Evolutionary conservation across 35 echinoderm and acorn worm species (phyloP).

Genomic region (Strongylocentrotus purpuratus): DNA sequence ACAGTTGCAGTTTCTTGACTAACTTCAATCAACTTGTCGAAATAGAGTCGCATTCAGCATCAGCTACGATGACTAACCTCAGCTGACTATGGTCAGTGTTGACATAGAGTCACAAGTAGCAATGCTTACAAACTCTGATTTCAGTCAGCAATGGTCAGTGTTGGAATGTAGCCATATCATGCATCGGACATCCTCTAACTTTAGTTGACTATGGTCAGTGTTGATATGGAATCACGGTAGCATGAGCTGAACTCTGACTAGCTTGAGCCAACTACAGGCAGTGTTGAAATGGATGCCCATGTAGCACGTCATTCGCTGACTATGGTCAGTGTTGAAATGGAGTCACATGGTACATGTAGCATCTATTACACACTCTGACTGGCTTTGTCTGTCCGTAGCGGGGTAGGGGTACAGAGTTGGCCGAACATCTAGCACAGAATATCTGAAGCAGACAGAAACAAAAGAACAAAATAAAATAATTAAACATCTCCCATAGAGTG

Average conservation of each 20-base stretch:
- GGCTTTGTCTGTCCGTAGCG: constrained; percentile 84
- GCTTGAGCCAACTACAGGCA: background rate
- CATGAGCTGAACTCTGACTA: background rate
- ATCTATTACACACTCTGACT: constrained; percentile 95
- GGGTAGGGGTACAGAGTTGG: constrained; percentile 94
- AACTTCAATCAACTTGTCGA: background rate
- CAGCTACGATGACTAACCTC: background rate
- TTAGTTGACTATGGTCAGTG: background rate
- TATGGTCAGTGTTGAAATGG: constrained; percentile 81
- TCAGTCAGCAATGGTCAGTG: constrained; percentile 63
- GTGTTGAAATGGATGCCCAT: background rate
- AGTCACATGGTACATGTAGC: constrained; percentile 99
- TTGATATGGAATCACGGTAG: background rate
- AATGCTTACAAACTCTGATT: constrained; percentile 95
- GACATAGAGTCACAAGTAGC: constrained; percentile 98
- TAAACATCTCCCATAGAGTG: background rate
- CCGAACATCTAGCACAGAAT: constrained; percentile 95
- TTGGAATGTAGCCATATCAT: background rate
- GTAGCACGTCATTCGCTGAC: background rate
- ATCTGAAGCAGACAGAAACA: constrained; percentile 61
- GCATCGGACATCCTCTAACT: background rate
- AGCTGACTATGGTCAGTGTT: constrained; percentile 48
- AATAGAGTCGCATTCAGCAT: background rate
- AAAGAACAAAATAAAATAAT: constrained; percentile 59
- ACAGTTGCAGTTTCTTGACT: background rate